A percentile compares a stretch with the other conserved stretches of the same genome.
These are phyloP conservation scores for Phyllotis vaccarum DNA, from an alignment of 2,797 vertebrate genomes.

Conservation along the genomic window DNA sequence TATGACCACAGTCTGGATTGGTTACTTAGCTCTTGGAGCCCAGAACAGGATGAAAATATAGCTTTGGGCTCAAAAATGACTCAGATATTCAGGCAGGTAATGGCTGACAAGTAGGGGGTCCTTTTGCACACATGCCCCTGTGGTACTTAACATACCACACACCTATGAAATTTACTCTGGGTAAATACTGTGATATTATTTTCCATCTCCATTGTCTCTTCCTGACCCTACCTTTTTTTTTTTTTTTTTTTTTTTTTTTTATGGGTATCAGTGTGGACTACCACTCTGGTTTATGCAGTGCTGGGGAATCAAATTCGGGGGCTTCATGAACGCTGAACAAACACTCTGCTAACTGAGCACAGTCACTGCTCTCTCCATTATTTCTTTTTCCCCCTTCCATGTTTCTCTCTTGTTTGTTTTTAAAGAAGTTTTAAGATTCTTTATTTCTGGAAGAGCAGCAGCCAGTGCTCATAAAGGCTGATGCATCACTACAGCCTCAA, in stretches of 20 bases:
- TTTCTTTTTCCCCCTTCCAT: not conserved
- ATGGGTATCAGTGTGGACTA: not conserved
- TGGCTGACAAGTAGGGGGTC: not conserved
- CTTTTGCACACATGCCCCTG: not conserved
- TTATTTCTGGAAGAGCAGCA: not conserved
- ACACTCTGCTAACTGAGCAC: not conserved
- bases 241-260: not conserved
- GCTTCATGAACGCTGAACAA: not conserved
- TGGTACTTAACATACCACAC: fast-evolving
- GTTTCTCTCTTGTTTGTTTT: not conserved
- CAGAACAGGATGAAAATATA: not conserved
- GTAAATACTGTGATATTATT: not conserved
- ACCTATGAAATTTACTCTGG: not conserved
- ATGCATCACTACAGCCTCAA: not conserved
- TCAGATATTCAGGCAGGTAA: too few species aligned
- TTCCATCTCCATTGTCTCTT: not conserved
- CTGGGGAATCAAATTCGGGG: not conserved
- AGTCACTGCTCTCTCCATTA: not conserved
- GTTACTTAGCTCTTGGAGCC: not conserved
- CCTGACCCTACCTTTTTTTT: too few species aligned
- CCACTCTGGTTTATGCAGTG: not conserved
- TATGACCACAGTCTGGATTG: too few species aligned
- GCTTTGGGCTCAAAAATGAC: not conserved
- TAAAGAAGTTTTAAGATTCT: not conserved
- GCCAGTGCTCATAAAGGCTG: not conserved